phyloP scores from a whole-genome alignment of 2,797 vertebrate species.

The Pangasius sanitwongsei region DNA sequence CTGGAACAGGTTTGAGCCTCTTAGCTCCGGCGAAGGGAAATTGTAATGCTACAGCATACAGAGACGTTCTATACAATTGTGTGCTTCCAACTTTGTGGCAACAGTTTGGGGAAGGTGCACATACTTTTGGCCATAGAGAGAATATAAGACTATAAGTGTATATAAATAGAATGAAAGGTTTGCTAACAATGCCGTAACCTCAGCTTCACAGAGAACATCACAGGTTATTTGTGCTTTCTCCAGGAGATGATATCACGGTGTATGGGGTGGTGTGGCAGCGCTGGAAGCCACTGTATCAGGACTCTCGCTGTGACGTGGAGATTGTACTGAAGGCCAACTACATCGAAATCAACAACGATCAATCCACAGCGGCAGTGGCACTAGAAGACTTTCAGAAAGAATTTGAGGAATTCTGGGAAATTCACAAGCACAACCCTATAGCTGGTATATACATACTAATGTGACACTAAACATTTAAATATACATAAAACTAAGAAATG shows the following conservation, averaged over 20 bases:
- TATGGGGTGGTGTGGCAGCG: conserved; percentile 92
- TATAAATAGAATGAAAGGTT: neutral
- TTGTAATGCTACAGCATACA: neutral
- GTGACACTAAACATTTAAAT: neutral
- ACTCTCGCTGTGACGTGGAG: conserved; percentile 85
- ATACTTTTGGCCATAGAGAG: neutral
- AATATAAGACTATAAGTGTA: neutral
- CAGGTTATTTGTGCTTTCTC: neutral
- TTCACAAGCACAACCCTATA: conserved; percentile 79
- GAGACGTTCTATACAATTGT: neutral
- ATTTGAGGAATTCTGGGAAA: conserved; percentile 89
- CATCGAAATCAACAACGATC: conserved; percentile 91
- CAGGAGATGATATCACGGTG: conserved; percentile 93
- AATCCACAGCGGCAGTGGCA: conserved; percentile 75
- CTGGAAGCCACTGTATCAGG: conserved; percentile 87
- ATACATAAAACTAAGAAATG: neutral
- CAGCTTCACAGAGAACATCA: neutral
- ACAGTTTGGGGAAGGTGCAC: neutral
- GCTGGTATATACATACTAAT: conserved; percentile 74
- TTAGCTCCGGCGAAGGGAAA: neutral
- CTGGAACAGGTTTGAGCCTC: no score
- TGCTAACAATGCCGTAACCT: neutral
- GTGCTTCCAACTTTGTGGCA: neutral
- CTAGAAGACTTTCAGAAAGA: conserved; percentile 88
- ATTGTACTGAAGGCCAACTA: conserved; percentile 93